phyloP scores from a whole-genome alignment of 2,888 invertebrate genomes.

The Archips crataeganus region DNA sequence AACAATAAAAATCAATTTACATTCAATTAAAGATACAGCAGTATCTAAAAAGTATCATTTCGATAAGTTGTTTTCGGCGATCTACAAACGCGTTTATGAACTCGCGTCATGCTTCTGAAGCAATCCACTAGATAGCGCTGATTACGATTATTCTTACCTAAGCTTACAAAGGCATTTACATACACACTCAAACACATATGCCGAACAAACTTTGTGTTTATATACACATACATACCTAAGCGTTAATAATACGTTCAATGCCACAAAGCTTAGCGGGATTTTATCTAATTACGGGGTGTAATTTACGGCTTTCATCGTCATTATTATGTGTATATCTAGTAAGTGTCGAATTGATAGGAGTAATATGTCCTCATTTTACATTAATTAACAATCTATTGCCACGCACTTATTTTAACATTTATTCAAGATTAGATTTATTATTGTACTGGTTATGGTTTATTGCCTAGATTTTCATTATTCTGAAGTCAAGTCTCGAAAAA shows the following conservation, averaged over 20 bases:
- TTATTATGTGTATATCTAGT: constrained; percentile 13
- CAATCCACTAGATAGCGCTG: constrained; percentile 29
- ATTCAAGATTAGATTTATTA: neutral
- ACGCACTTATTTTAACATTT: neutral
- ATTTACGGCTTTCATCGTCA: constrained; percentile 41
- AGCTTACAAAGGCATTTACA: constrained; percentile 10
- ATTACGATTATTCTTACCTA: neutral
- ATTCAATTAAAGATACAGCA: neutral
- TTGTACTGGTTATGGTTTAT: neutral
- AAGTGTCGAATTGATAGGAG: constrained; percentile 48
- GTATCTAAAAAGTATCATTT: neutral
- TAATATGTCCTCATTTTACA: constrained; percentile 37
- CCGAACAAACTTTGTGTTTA: constrained; percentile 34
- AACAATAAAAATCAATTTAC: neutral
- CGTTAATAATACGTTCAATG: constrained; percentile 51
- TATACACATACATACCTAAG: constrained; percentile 17
- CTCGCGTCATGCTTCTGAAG: constrained; percentile 3
- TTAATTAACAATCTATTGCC: neutral
- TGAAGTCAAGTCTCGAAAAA: neutral
- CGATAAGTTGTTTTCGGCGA: neutral
- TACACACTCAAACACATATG: constrained; percentile 17
- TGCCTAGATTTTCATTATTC: neutral
- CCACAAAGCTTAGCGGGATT: constrained; percentile 52
- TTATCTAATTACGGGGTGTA: constrained; percentile 52
- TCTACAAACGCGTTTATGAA: constrained; percentile 2